Evolutionary conservation across 1,140 invertebrate genomes (phyloP).

Genomic region (Steinernema feltiae): DNA sequence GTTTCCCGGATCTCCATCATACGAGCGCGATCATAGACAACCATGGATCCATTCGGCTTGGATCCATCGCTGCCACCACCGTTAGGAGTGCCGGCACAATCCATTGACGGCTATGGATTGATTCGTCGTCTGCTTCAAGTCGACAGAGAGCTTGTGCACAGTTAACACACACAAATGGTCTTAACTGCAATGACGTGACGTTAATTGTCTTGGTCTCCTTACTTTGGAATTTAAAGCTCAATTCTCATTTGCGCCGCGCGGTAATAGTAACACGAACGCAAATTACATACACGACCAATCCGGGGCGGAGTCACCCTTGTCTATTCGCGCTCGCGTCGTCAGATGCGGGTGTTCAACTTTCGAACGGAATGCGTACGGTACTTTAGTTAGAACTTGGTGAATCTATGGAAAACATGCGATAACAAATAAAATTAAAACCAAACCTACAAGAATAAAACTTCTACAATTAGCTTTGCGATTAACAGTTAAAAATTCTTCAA

Average conservation of each 20-base stretch:
- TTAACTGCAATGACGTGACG: no score
- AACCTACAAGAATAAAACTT: no score
- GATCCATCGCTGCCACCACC: slow-evolving; percentile 21
- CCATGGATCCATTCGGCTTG: neutral
- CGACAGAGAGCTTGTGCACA: no score
- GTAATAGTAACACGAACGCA: neutral
- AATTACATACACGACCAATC: neutral
- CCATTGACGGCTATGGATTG: no score
- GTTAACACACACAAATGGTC: no score
- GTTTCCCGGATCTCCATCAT: slow-evolving; percentile 28
- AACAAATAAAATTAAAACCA: no score
- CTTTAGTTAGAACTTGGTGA: no score
- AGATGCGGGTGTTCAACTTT: neutral
- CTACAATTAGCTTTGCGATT: neutral
- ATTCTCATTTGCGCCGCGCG: neutral
- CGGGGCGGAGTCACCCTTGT: neutral
- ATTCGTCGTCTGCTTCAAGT: no score
- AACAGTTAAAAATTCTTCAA: neutral
- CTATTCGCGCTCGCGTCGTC: slow-evolving; percentile 4
- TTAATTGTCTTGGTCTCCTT: no score
- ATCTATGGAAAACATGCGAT: no score
- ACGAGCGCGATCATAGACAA: slow-evolving; percentile 26
- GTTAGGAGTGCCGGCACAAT: slow-evolving; percentile 4
- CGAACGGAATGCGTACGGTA: neutral
- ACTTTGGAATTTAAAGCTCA: neutral